A percentile compares a stretch with the other conserved stretches of the same genome.
These are phyloP conservation scores for Lasioglossum malachurum DNA, from an alignment of 2,888 invertebrate species.

Conservation along the genomic window DNA sequence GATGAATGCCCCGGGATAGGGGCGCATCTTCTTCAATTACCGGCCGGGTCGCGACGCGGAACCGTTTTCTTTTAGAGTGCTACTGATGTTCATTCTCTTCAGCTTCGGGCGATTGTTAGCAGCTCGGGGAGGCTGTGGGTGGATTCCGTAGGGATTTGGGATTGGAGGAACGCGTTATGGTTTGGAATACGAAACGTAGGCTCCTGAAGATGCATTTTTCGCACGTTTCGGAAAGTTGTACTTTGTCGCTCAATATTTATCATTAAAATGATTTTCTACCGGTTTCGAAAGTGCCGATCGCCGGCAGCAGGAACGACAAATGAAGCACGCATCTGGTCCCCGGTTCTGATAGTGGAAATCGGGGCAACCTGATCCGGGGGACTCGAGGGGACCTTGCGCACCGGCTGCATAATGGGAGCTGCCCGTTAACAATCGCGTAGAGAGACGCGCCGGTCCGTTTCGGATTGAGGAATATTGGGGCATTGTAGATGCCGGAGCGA, in stretches of 20 bases:
- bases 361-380: constrained; percentile 78
- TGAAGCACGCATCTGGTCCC: constrained; percentile 28
- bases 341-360: constrained; percentile 72
- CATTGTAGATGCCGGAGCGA: constrained; percentile 68
- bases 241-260: not conserved
- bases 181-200: not conserved
- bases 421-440: constrained; percentile 77
- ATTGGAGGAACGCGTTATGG: not conserved
- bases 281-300: not conserved
- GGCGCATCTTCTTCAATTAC: constrained; percentile 61
- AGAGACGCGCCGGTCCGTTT: constrained; percentile 75
- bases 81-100: constrained; percentile 27
- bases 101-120: not conserved
- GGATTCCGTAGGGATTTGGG: not conserved
- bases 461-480: constrained; percentile 80
- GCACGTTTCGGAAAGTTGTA: too few species aligned
- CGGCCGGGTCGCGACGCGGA: constrained; percentile 20
- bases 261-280: not conserved
- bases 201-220: too few species aligned
- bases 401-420: constrained; percentile 71
- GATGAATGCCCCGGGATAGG: constrained; percentile 58
- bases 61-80: constrained; percentile 22
- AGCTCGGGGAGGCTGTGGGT: not conserved
- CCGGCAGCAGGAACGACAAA: not conserved
- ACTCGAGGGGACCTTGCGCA: constrained; percentile 58